These are phyloP conservation scores for Lepidurus packardi DNA, from an alignment of 1,140 invertebrate genomes.

Conservation along the genomic window DNA sequence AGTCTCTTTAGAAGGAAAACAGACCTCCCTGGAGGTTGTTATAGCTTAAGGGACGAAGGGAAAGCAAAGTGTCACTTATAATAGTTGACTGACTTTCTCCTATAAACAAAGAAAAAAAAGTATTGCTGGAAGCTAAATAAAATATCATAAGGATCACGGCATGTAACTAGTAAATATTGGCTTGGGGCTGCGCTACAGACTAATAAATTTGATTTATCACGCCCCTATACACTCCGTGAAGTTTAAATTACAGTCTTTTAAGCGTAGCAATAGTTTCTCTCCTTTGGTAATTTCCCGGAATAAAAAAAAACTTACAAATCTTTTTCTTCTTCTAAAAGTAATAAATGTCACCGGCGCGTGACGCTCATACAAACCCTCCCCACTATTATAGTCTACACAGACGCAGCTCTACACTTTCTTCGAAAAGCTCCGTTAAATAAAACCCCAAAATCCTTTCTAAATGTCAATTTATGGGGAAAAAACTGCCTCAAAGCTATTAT, in stretches of 20 bases:
- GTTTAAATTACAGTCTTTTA: slow-evolving; percentile 16
- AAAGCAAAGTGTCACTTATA: background rate
- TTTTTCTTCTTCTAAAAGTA: background rate
- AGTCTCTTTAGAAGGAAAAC: background rate
- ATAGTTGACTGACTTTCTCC: background rate
- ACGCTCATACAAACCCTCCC: no score
- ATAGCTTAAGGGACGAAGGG: background rate
- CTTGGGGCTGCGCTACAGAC: background rate
- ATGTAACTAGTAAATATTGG: background rate
- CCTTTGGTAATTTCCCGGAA: background rate
- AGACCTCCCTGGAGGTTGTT: background rate
- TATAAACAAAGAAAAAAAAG: background rate
- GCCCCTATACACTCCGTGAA: background rate
- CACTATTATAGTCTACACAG: no score
- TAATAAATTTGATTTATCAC: background rate
- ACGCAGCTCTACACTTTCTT: no score
- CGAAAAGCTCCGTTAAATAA: no score
- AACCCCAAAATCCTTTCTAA: no score
- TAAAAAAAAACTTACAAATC: background rate
- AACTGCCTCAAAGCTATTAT: no score
- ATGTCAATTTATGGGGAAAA: no score
- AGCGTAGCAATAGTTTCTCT: background rate
- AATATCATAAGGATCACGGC: background rate
- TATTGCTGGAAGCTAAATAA: background rate
- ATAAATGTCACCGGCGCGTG: no score